These are phyloP conservation scores for Aquatica leii DNA, from an alignment of 2,888 invertebrate genomes.

Conservation along the genomic window DNA sequence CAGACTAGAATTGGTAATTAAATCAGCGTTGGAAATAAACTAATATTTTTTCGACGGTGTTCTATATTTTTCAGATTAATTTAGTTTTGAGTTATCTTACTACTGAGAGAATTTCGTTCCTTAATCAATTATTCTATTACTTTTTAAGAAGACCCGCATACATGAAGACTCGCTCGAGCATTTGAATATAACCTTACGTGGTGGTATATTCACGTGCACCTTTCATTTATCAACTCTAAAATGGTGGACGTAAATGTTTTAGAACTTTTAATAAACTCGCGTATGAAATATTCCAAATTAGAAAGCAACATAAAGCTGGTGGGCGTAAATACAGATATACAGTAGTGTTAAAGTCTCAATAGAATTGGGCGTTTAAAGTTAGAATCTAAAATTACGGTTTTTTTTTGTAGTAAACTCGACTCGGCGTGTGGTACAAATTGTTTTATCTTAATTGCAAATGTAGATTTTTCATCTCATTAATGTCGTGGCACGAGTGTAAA, in stretches of 20 bases:
- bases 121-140: conserved; percentile 11
- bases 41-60: too few species aligned
- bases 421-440: background rate
- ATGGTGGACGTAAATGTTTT: background rate
- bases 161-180: background rate
- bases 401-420: background rate
- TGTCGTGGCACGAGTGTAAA: background rate
- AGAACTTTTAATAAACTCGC: background rate
- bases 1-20: too few species aligned
- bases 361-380: background rate
- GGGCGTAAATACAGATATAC: conserved; percentile 2
- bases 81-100: too few species aligned
- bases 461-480: background rate
- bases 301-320: background rate
- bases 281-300: background rate
- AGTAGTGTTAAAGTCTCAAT: too few species aligned
- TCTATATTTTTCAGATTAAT: too few species aligned
- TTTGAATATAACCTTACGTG: background rate
- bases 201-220: background rate
- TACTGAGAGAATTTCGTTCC: background rate
- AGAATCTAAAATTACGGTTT: background rate
- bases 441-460: background rate
- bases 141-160: background rate
- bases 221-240: background rate
- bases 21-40: too few species aligned